phyloP scores from a whole-genome alignment of 2,797 vertebrate species.

The Pygocentrus nattereri region DNA sequence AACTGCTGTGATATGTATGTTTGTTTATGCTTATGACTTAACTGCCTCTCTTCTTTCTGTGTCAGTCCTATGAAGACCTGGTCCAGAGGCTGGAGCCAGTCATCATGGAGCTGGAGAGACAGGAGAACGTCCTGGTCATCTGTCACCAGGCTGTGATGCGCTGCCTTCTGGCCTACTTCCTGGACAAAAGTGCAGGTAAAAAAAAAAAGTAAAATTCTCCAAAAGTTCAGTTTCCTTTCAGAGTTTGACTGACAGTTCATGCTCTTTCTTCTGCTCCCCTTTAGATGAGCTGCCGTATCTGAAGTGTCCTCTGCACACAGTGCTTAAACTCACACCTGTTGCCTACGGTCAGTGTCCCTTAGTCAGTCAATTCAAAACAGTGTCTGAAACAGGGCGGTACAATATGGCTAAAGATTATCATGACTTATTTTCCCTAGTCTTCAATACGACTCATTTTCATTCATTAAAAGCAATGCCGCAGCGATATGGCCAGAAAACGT shows the following conservation, averaged over 20 bases:
- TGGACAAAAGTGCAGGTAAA: slow-evolving; percentile 89
- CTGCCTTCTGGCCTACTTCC: slow-evolving; percentile 92
- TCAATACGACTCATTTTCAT: too few species aligned
- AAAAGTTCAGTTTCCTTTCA: too few species aligned
- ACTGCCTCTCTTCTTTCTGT: slow-evolving; percentile 4
- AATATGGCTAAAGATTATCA: too few species aligned
- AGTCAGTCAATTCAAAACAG: too few species aligned
- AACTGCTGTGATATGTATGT: too few species aligned
- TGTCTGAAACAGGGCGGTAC: too few species aligned
- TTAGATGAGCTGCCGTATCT: slow-evolving; percentile 78
- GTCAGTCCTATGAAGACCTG: slow-evolving; percentile 91
- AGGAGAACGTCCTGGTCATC: slow-evolving; percentile 92
- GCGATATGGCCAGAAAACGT: too few species aligned
- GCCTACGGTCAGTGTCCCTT: slow-evolving; percentile 67
- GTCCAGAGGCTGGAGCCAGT: slow-evolving; percentile 93
- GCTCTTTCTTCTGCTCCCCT: slow-evolving; percentile 31
- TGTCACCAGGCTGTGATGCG: slow-evolving; percentile 95
- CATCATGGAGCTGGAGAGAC: slow-evolving; percentile 95
- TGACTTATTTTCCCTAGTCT: too few species aligned
- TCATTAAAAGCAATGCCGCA: too few species aligned
- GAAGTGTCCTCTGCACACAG: slow-evolving; percentile 79
- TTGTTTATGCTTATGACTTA: too few species aligned
- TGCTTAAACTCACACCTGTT: slow-evolving; percentile 81
- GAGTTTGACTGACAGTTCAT: not conserved
- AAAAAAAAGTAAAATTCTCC: not conserved